These are phyloP conservation scores for Promerops cafer DNA, from an alignment of 2,113 vertebrate species.

Conservation along the genomic window DNA sequence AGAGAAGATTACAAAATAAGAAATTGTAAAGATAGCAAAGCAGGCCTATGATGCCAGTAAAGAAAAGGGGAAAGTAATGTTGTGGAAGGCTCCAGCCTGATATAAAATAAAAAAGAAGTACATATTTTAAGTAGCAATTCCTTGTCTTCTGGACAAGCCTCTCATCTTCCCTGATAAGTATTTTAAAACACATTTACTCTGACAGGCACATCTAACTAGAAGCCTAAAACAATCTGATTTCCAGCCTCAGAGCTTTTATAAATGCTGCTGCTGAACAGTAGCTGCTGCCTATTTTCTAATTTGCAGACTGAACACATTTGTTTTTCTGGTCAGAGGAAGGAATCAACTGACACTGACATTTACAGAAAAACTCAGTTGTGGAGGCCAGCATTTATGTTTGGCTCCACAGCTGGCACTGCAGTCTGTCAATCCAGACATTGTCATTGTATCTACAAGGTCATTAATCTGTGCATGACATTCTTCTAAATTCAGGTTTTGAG, in stretches of 20 bases:
- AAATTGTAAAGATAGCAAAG: neutral
- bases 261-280: neutral
- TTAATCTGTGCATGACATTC: neutral
- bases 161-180: neutral
- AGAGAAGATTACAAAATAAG: neutral
- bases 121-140: neutral
- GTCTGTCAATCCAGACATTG: neutral
- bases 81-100: neutral
- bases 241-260: neutral
- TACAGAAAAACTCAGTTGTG: neutral
- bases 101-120: neutral
- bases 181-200: conserved; percentile 13
- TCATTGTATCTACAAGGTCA: neutral
- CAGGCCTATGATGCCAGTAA: neutral
- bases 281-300: neutral
- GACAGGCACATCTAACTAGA: neutral
- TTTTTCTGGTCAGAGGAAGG: neutral
- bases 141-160: neutral
- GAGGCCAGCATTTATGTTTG: neutral
- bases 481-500: neutral
- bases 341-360: neutral
- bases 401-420: neutral
- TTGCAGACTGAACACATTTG: conserved; percentile 1
- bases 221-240: neutral
- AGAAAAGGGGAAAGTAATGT: neutral